Percentiles rank a stretch among this genome's conserved stretches.
Conservation (phyloP, 2,797 vertebrate species). For the Paratrypauchen microcephalus region DNA sequence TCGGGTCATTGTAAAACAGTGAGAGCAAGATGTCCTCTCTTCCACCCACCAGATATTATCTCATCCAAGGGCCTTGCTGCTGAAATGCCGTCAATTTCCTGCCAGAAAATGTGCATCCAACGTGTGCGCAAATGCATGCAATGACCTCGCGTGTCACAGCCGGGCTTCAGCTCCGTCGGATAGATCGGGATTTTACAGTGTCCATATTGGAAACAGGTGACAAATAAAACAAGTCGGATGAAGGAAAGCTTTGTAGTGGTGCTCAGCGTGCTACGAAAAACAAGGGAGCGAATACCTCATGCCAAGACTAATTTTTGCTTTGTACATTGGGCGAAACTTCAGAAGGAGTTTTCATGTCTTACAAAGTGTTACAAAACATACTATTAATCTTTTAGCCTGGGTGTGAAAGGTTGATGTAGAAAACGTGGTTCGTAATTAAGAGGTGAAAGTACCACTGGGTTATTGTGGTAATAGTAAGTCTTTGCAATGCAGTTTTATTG, state of each 20-base stretch:
- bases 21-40: conserved; percentile 75
- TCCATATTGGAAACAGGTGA: conserved; percentile 82
- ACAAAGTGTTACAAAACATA: conserved; percentile 59
- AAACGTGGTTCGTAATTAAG: neutral
- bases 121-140: conserved; percentile 53
- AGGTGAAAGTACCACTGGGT: neutral
- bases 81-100: conserved; percentile 75
- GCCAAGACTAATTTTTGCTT: conserved; percentile 67
- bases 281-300: conserved; percentile 58
- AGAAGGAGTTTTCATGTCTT: conserved; percentile 48
- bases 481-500: neutral
- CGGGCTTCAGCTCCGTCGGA: conserved; percentile 57
- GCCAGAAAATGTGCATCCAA: conserved; percentile 77
- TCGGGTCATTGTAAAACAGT: conserved; percentile 74
- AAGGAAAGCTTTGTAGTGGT: conserved; percentile 70
- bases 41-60: conserved; percentile 79
- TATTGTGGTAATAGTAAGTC: neutral
- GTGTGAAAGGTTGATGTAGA: conserved; percentile 17
- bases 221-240: conserved; percentile 72
- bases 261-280: conserved; percentile 63
- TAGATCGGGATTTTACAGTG: conserved; percentile 65
- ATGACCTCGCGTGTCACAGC: conserved; percentile 68
- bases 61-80: conserved; percentile 75
- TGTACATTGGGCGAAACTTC: conserved; percentile 52
- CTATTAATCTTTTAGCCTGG: conserved; percentile 55